Percentiles rank a stretch among this genome's conserved stretches.
These are phyloP conservation scores for Troglohyphantes excavatus DNA, from an alignment of 2,888 invertebrate genomes.

Conservation along the genomic window DNA sequence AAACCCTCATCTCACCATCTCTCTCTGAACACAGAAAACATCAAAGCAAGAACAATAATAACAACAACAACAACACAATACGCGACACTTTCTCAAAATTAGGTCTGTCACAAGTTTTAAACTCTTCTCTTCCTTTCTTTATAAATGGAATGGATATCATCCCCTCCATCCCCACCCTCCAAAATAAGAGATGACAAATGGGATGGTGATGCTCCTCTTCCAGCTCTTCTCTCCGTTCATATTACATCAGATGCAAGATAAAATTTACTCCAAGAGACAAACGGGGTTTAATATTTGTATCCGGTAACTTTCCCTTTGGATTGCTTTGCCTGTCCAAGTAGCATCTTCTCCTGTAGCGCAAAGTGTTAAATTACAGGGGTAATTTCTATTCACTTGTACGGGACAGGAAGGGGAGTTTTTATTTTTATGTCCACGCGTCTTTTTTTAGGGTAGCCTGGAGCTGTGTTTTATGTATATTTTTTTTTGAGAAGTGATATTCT, in stretches of 20 bases:
- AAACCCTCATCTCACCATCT: background rate
- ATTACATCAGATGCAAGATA: slow-evolving; percentile 64
- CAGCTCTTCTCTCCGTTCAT: slow-evolving; percentile 32
- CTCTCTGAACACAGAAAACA: background rate
- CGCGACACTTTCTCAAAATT: slow-evolving; percentile 66
- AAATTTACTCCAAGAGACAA: slow-evolving; percentile 72
- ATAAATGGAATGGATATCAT: slow-evolving; percentile 34
- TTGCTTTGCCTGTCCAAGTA: background rate
- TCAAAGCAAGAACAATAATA: background rate
- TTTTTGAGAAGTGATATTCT: background rate
- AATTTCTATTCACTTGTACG: slow-evolving; percentile 15
- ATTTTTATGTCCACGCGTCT: slow-evolving; percentile 37
- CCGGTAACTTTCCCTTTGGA: slow-evolving; percentile 15
- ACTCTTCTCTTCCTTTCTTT: slow-evolving; percentile 56
- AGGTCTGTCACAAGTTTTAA: slow-evolving; percentile 70
- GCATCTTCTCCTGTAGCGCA: background rate
- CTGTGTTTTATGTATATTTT: background rate
- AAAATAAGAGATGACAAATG: slow-evolving; percentile 65
- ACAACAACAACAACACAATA: background rate
- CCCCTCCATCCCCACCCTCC: background rate
- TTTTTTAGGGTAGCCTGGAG: background rate
- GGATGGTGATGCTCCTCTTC: slow-evolving; percentile 43
- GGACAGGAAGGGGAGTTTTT: slow-evolving; percentile 10
- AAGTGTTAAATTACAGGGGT: slow-evolving; percentile 56
- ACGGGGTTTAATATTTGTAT: slow-evolving; percentile 75